phyloP scores from a whole-genome alignment of 2,888 invertebrate species.

The Chymomyza procnemis region DNA sequence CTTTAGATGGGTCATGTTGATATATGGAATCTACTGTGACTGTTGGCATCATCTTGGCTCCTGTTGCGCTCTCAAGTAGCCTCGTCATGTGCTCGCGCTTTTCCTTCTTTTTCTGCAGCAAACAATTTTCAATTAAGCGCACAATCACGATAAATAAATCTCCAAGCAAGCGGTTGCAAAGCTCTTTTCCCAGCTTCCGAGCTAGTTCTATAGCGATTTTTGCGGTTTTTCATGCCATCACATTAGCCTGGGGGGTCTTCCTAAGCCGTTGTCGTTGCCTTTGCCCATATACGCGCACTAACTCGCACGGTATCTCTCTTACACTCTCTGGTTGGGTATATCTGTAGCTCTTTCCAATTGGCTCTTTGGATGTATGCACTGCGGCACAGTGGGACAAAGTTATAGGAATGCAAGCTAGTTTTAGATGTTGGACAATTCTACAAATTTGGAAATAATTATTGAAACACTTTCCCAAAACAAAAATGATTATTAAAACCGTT shows the following conservation, averaged over 20 bases:
- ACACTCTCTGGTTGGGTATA: not conserved
- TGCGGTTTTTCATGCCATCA: constrained; percentile 43
- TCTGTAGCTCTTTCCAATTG: not conserved
- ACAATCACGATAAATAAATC: constrained; percentile 73
- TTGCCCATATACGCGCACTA: not conserved
- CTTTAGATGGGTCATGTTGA: constrained; percentile 53
- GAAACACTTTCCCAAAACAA: no score
- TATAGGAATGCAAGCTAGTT: no score
- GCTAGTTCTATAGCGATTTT: constrained; percentile 34
- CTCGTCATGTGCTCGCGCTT: constrained; percentile 34
- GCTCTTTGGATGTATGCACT: not conserved
- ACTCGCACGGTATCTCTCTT: not conserved
- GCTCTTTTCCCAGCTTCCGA: not conserved
- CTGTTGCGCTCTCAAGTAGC: constrained; percentile 59
- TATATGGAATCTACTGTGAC: constrained; percentile 36
- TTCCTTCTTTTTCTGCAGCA: constrained; percentile 40
- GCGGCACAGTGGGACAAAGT: not conserved
- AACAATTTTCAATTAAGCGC: constrained; percentile 72
- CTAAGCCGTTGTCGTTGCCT: no score
- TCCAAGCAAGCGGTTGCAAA: constrained; percentile 19
- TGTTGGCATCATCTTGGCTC: constrained; percentile 33
- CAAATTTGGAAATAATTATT: no score
- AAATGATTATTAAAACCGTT: no score
- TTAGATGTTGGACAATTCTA: no score
- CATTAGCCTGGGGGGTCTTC: not conserved